Evolutionary conservation across 1,140 invertebrate genomes (phyloP).

Genomic region (Cotesia vestalis): DNA sequence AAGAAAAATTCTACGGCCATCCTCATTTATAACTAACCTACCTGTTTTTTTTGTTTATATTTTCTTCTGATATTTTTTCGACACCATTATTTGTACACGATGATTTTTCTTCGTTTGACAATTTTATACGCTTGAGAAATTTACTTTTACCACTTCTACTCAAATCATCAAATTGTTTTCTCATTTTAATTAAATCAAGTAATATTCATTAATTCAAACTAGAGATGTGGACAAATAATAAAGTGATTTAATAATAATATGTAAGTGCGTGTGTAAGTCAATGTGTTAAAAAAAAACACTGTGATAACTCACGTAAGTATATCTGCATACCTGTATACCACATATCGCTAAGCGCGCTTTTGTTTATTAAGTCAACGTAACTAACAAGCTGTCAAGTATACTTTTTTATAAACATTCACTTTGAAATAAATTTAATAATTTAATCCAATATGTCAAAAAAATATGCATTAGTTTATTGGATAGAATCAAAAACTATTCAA

Average conservation of each 20-base stretch:
- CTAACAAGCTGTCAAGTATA: background rate
- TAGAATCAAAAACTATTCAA: conserved; percentile 7
- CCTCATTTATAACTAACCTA: background rate
- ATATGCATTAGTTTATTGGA: conserved; percentile 8
- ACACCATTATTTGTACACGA: background rate
- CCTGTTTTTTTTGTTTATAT: conserved; percentile 3
- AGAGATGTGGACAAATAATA: conserved; percentile 1
- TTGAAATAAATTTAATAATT: background rate
- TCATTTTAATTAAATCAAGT: conserved; percentile 7
- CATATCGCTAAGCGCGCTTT: background rate
- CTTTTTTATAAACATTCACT: background rate
- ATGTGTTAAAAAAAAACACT: conserved; percentile 10
- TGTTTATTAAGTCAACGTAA: conserved; percentile 8
- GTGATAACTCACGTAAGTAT: conserved; percentile 9
- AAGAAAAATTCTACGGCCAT: too few relatives aligned
- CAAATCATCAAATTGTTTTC: background rate
- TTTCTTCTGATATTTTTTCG: conserved; percentile 1
- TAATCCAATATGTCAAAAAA: conserved; percentile 1
- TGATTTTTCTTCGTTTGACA: conserved; percentile 2
- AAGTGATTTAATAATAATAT: conserved; percentile 6
- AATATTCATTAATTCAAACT: conserved; percentile 2
- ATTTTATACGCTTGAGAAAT: background rate
- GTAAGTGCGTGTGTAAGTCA: background rate
- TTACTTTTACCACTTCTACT: conserved; percentile 10
- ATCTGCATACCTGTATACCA: conserved; percentile 1